phyloP scores from a whole-genome alignment of 2,888 invertebrate genomes.

The Drosophila longiperda region DNA sequence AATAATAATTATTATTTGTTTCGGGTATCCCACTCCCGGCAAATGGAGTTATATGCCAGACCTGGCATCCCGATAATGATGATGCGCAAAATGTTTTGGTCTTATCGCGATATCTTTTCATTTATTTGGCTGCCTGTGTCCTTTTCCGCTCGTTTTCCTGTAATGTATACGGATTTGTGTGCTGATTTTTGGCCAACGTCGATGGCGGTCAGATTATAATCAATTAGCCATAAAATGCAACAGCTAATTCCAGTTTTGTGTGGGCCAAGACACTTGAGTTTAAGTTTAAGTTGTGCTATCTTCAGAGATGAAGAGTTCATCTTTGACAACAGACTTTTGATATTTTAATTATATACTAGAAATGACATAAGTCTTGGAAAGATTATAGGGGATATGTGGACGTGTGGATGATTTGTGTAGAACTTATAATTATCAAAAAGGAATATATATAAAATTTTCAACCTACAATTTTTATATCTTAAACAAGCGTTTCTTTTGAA shows the following conservation, averaged over 20 bases:
- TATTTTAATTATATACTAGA: slow-evolving; percentile 36
- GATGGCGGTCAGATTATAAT: slow-evolving; percentile 65
- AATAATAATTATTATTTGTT: slow-evolving; percentile 66
- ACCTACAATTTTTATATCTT: not conserved
- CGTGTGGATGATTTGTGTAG: not conserved
- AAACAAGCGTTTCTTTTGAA: not conserved
- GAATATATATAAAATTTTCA: too few species aligned
- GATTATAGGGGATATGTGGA: too few species aligned
- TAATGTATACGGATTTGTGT: slow-evolving; percentile 68
- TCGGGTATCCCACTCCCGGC: slow-evolving; percentile 14
- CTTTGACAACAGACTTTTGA: slow-evolving; percentile 16
- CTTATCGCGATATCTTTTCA: slow-evolving; percentile 57
- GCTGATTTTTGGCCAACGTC: slow-evolving; percentile 71
- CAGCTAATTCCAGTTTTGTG: slow-evolving; percentile 51
- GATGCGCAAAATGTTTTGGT: slow-evolving; percentile 65
- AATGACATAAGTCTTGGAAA: not conserved
- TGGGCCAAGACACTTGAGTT: slow-evolving; percentile 56
- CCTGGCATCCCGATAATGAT: slow-evolving; percentile 50
- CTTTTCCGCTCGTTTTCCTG: slow-evolving; percentile 30
- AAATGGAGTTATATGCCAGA: slow-evolving; percentile 6
- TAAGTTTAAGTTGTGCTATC: slow-evolving; percentile 28
- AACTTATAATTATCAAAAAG: not conserved
- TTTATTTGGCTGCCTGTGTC: slow-evolving; percentile 21
- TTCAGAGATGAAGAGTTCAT: slow-evolving; percentile 8
- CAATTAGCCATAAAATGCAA: slow-evolving; percentile 72